Percentiles rank a stretch among this genome's conserved stretches.
Conservation (phyloP, 1,140 invertebrate genomes). For the Anthonomus grandis region DNA sequence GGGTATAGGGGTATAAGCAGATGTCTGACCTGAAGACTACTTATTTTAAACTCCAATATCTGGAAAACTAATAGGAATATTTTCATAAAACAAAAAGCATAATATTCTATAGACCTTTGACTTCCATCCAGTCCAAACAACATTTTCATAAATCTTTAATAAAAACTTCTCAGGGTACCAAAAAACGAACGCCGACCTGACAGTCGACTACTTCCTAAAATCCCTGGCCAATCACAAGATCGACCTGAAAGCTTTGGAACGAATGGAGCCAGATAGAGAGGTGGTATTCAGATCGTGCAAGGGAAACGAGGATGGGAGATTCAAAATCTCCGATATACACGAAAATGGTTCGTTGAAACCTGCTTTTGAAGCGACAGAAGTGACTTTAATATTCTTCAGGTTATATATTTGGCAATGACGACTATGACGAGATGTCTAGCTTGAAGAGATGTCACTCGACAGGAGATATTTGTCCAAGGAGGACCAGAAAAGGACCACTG, state of each 20-base stretch:
- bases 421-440: constrained; percentile 43
- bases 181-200: constrained; percentile 52
- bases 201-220: constrained; percentile 56
- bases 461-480: constrained; percentile 50
- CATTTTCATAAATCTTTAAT: too few species aligned
- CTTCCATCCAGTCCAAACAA: too few species aligned
- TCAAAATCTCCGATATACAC: constrained; percentile 56
- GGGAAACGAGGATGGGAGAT: constrained; percentile 53
- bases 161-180: constrained; percentile 31
- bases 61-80: too few species aligned
- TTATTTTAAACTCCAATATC: too few species aligned
- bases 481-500: constrained; percentile 36
- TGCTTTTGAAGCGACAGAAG: neutral
- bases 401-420: constrained; percentile 48
- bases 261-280: constrained; percentile 37
- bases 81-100: too few species aligned
- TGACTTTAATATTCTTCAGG: constrained; percentile 23
- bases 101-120: too few species aligned
- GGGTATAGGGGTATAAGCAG: too few species aligned
- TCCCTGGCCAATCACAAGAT: constrained; percentile 51
- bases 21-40: too few species aligned
- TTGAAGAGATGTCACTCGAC: constrained; percentile 53
- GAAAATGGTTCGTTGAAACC: constrained; percentile 42
- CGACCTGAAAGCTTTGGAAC: constrained; percentile 42
- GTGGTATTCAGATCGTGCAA: constrained; percentile 42